These are phyloP conservation scores for Albula glossodonta DNA, from an alignment of 2,113 vertebrate genomes.

Conservation along the genomic window DNA sequence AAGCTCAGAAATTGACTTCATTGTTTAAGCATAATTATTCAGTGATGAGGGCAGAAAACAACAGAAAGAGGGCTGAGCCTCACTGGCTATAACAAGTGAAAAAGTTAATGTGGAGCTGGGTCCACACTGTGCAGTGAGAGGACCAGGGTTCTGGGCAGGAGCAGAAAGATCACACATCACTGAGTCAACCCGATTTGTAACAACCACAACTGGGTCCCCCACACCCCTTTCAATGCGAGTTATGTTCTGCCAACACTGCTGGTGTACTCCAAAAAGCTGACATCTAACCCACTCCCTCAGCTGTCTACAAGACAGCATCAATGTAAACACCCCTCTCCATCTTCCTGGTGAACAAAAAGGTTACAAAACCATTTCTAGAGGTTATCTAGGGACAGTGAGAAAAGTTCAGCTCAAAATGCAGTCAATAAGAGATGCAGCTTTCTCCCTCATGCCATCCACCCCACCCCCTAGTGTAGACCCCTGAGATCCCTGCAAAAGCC, in stretches of 20 bases:
- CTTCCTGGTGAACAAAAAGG: background rate
- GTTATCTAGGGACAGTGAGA: constrained; percentile 31
- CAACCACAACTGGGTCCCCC: constrained; percentile 33
- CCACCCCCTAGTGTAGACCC: constrained; percentile 4
- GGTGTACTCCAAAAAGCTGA: too few species aligned
- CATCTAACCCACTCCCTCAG: background rate
- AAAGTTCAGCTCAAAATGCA: constrained; percentile 41
- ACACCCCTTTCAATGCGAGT: background rate
- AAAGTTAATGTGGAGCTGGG: constrained; percentile 38
- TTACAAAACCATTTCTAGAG: constrained; percentile 5
- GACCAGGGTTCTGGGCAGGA: constrained; percentile 48
- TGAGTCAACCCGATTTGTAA: constrained; percentile 40
- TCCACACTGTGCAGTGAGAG: constrained; percentile 35
- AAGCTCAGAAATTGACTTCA: background rate
- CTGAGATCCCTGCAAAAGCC: constrained; percentile 3
- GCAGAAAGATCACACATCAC: constrained; percentile 55
- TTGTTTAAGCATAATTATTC: background rate
- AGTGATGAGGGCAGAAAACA: background rate
- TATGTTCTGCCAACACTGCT: background rate
- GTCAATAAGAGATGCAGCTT: constrained; percentile 41
- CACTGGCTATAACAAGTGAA: background rate
- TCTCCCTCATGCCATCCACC: constrained; percentile 16
- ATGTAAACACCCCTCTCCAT: background rate
- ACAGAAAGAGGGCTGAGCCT: background rate
- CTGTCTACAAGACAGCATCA: background rate